Percentiles rank a stretch among this genome's conserved stretches.
Evolutionary conservation across 2,797 vertebrate genomes (phyloP).

Genomic region (Sebastes trivittatus): DNA sequence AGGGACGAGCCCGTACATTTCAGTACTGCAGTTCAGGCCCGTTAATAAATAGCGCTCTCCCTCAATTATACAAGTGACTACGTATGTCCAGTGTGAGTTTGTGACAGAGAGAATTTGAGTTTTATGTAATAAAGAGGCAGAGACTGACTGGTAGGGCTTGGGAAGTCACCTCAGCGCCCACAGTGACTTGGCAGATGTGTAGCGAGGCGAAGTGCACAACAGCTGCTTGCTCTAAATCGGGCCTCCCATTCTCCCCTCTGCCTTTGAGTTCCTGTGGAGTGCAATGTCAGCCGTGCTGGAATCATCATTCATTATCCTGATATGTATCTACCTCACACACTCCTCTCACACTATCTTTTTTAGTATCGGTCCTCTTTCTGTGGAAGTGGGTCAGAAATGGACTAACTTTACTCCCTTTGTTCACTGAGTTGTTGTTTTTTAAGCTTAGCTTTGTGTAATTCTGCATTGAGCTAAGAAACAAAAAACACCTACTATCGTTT

Average conservation of each 20-base stretch:
- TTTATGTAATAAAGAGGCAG: not conserved
- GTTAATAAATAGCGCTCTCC: not conserved
- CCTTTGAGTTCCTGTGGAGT: slow-evolving; percentile 78
- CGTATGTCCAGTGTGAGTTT: not conserved
- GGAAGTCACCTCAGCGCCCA: slow-evolving; percentile 71
- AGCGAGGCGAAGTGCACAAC: slow-evolving; percentile 61
- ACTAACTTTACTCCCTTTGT: not conserved
- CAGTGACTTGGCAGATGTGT: slow-evolving; percentile 80
- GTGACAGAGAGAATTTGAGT: not conserved
- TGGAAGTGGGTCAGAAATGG: not conserved
- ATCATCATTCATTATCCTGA: slow-evolving; percentile 73
- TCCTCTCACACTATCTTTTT: not conserved
- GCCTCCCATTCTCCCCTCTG: slow-evolving; percentile 67
- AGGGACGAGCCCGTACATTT: not conserved
- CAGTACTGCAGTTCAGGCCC: not conserved
- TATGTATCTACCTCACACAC: slow-evolving; percentile 20
- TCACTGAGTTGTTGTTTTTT: not conserved
- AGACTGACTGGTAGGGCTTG: slow-evolving; percentile 9
- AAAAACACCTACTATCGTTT: not conserved
- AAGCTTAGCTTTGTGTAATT: not conserved
- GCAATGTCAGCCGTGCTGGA: slow-evolving; percentile 78
- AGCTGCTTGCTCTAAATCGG: slow-evolving; percentile 80
- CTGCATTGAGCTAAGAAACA: not conserved
- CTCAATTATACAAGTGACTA: not conserved
- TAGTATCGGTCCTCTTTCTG: not conserved